Conservation (phyloP, 2,888 invertebrate species). For the Noctuana brunneofusca region DNA sequence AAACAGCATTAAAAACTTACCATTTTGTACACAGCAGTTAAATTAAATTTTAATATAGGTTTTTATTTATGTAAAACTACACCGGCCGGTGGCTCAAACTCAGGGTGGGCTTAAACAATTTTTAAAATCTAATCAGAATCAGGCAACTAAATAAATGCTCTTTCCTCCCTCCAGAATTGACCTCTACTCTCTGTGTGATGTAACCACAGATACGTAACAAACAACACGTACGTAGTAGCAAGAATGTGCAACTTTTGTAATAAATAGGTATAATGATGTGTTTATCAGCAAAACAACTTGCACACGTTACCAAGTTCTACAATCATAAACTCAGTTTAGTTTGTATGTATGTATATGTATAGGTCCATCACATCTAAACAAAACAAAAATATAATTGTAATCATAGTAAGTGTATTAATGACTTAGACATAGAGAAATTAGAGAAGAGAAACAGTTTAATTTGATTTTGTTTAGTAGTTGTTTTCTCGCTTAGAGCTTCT, state of each 20-base stretch:
- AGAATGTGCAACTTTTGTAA: conserved; percentile 3
- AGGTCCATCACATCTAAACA: too few species aligned
- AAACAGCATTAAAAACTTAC: conserved; percentile 54
- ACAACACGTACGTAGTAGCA: neutral
- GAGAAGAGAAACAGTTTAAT: too few species aligned
- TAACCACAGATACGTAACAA: conserved; percentile 18
- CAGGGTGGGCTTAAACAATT: neutral
- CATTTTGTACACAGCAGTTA: conserved; percentile 49
- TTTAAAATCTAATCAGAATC: too few species aligned
- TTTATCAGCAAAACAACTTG: conserved; percentile 23
- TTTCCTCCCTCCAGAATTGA: conserved; percentile 16
- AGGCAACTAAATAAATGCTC: neutral
- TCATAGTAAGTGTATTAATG: too few species aligned
- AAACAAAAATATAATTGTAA: too few species aligned
- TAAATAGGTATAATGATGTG: neutral
- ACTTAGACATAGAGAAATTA: too few species aligned
- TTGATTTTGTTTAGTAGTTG: too few species aligned
- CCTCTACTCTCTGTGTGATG: neutral
- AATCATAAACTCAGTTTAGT: neutral
- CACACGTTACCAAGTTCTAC: conserved; percentile 8
- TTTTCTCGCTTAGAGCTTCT: too few species aligned
- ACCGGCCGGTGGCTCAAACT: conserved; percentile 7
- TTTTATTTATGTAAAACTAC: neutral
- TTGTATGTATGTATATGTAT: neutral
- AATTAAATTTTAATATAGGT: neutral